Evolutionary conservation across 2,888 invertebrate species (phyloP).

Genomic region (Hydrotaea cyrtoneurina): DNA sequence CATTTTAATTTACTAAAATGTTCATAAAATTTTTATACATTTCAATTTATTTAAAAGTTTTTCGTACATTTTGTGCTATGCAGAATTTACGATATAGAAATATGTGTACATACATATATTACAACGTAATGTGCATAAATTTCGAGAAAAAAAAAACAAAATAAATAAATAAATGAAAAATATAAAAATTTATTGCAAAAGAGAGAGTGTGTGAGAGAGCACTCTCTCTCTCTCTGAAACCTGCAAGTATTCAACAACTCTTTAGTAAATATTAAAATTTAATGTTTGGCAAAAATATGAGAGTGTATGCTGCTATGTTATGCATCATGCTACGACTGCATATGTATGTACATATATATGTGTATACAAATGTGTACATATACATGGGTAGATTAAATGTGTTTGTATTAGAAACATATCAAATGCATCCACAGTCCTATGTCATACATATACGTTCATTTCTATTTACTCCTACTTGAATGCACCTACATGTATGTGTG

Average conservation of each 20-base stretch:
- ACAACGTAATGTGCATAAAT: slow-evolving; percentile 7
- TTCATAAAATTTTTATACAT: slow-evolving; percentile 23
- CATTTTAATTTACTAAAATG: slow-evolving; percentile 37
- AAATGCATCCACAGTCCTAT: background rate
- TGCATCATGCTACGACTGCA: background rate
- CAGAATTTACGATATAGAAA: slow-evolving; percentile 6
- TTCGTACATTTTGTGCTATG: background rate
- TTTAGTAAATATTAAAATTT: slow-evolving; percentile 25
- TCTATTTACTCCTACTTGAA: background rate
- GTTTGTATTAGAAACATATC: background rate
- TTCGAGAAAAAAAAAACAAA: too few species aligned
- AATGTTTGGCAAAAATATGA: slow-evolving; percentile 20
- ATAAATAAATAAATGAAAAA: background rate
- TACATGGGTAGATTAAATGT: background rate
- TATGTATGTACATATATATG: background rate
- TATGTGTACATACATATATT: background rate
- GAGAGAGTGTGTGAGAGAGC: too few species aligned
- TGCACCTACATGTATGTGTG: background rate
- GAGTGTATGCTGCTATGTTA: background rate
- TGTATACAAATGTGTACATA: background rate
- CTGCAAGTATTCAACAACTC: background rate
- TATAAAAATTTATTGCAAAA: background rate
- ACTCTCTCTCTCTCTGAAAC: too few species aligned
- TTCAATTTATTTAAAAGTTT: slow-evolving; percentile 33
- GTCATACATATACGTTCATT: background rate